Base-by-base conservation (phyloP, 2,113 vertebrate genomes). In the Irena cyanogastra region DNA sequence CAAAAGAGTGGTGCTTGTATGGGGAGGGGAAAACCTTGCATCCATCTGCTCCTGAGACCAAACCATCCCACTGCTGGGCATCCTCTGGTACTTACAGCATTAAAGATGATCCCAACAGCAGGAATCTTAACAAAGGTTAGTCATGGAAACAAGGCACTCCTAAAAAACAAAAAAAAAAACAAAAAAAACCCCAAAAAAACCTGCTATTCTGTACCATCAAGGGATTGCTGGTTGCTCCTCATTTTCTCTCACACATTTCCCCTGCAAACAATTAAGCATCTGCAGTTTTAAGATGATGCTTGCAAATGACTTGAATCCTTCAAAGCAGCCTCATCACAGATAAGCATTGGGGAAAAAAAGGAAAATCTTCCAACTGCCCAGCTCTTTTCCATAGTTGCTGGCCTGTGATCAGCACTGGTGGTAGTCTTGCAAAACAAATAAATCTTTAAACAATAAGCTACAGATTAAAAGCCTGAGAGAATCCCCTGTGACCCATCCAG, bases 381-480 rank as follows among this genome's bases (percentile, higher is more conserved):
- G 49, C 31, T 84, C 64, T n/a, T n/a, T 89, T 65, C 61, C 47
- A 23, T 16, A 21, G n/a, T 27, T 65, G 45, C 20, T 24, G 7
- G 65, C n/a, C 49, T 72, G 53, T 37, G 37, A 87, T 59, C 81
- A 79, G 21, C 5, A 1, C 24, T 64, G 89, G 70, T 57, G 59
- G 41, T 19, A 77, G 70, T 7, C 81, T 85, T 7, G 7, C 41
- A 72, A 91, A 94, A 87, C 81, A 95, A 95, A 94, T 94, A 87
- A 96, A 96, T 94, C 84, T 97, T 96, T 96, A 90, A 94, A 96
- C 56, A 90, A 78, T 78, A 75, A 82, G 64, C 30, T 61, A 49
- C 81, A 81, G 83, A 97, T 92, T 96, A 93, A 97, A 96, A 94
- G 93, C 72, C 83, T 94, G 69, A 77, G 92, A 92, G 65, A 42